A percentile compares a stretch with the other conserved stretches of the same genome.
phyloP scores from a whole-genome alignment of 2,113 vertebrate genomes.

The Pardalotus punctatus region DNA sequence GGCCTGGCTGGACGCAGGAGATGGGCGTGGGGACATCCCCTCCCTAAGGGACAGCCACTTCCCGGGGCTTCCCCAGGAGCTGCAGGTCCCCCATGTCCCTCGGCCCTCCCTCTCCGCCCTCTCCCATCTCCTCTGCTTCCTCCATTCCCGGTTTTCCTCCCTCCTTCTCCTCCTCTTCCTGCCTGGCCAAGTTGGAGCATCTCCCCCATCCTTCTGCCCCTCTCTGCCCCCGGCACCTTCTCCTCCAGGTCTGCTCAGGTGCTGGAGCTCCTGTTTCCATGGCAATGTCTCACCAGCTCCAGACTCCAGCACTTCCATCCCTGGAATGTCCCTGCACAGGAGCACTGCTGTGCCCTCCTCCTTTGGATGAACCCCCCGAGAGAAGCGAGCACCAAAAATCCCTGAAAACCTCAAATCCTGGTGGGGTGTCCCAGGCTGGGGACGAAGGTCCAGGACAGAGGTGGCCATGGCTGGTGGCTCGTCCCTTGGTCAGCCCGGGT shows the following conservation, averaged over 20 bases:
- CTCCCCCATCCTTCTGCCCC: not conserved
- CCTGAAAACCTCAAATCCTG: not conserved
- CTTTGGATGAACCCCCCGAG: accelerated
- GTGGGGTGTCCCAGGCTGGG: not conserved
- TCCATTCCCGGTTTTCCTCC: not conserved
- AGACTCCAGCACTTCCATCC: not conserved
- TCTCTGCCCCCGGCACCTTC: not conserved
- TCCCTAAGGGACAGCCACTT: not conserved
- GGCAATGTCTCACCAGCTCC: not conserved
- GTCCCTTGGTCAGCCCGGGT: not conserved
- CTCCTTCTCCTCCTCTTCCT: not conserved
- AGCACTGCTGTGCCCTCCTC: not conserved
- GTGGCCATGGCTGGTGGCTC: not conserved
- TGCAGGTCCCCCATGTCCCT: not conserved
- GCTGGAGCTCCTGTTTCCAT: not conserved
- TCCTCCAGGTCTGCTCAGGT: not conserved
- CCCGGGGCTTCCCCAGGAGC: not conserved
- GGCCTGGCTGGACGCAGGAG: not conserved
- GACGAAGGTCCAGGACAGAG: not conserved
- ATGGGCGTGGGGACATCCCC: not conserved
- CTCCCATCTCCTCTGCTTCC: not conserved
- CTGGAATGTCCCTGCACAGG: not conserved
- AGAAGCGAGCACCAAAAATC: not conserved
- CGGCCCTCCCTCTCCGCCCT: not conserved
- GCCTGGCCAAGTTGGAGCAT: not conserved